These are phyloP conservation scores for Charina bottae DNA, from an alignment of 2,113 vertebrate genomes.

Conservation along the genomic window DNA sequence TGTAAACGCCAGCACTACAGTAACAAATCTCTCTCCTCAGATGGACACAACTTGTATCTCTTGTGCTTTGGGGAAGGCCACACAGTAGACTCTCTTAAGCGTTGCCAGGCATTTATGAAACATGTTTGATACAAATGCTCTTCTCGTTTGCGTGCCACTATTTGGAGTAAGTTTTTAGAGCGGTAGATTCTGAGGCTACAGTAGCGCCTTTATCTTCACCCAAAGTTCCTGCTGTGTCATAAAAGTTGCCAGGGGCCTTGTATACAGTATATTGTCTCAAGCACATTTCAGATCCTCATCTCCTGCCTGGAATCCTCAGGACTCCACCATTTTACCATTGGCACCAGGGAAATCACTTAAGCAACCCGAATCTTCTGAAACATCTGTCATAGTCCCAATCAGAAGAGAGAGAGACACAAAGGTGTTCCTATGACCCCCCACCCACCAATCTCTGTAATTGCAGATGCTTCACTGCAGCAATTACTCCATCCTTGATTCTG, in stretches of 20 bases:
- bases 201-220: not conserved
- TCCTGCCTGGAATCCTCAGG: not conserved
- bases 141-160: not conserved
- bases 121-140: not conserved
- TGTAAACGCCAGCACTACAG: not conserved
- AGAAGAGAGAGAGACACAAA: not conserved
- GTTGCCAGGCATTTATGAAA: not conserved
- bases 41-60: not conserved
- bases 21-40: not conserved
- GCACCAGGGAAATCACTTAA: not conserved
- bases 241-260: not conserved
- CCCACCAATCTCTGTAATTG: not conserved
- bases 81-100: not conserved
- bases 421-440: not conserved
- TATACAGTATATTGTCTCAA: not conserved
- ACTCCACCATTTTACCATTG: not conserved
- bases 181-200: not conserved
- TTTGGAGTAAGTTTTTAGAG: not conserved
- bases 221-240: not conserved
- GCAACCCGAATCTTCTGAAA: not conserved
- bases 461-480: not conserved
- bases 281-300: not conserved
- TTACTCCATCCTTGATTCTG: not conserved
- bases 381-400: not conserved
- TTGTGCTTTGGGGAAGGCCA: not conserved